Percentiles rank a stretch among this genome's conserved stretches.
Conservation (phyloP, 2,113 vertebrate species). For the Cavia aperea region DNA sequence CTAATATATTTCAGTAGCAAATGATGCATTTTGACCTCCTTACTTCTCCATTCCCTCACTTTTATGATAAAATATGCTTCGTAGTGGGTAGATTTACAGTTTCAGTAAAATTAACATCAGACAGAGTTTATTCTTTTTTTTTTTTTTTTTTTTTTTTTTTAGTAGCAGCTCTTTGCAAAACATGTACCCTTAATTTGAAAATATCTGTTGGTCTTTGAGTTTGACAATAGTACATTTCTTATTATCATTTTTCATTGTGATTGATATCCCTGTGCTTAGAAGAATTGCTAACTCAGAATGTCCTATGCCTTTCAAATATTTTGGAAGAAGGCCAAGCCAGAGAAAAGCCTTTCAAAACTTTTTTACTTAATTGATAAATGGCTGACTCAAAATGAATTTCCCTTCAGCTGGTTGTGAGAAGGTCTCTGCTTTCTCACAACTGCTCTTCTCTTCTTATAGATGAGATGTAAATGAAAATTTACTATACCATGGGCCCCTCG, state of each 20-base stretch:
- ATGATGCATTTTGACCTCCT: neutral
- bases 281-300: constrained; percentile 46
- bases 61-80: constrained; percentile 39
- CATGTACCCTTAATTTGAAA: constrained; percentile 18
- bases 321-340: constrained; percentile 49
- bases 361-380: constrained; percentile 58
- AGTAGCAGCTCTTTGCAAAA: constrained; percentile 39
- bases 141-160: neutral
- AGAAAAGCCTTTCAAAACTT: constrained; percentile 48
- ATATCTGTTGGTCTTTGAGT: constrained; percentile 47
- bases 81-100: constrained; percentile 40
- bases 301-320: constrained; percentile 50
- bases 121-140: neutral
- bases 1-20: neutral
- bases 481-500: neutral
- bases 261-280: constrained; percentile 49
- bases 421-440: constrained; percentile 21
- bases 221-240: constrained; percentile 42
- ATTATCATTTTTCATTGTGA: constrained; percentile 53
- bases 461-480: constrained; percentile 44
- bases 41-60: constrained; percentile 14
- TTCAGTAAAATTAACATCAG: constrained; percentile 28
- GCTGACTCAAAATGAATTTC: constrained; percentile 43
- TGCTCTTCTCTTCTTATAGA: neutral
- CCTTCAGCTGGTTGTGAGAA: constrained; percentile 9